Conservation (phyloP, 2,797 vertebrate genomes). For the Catamblyrhynchus diadema region DNA sequence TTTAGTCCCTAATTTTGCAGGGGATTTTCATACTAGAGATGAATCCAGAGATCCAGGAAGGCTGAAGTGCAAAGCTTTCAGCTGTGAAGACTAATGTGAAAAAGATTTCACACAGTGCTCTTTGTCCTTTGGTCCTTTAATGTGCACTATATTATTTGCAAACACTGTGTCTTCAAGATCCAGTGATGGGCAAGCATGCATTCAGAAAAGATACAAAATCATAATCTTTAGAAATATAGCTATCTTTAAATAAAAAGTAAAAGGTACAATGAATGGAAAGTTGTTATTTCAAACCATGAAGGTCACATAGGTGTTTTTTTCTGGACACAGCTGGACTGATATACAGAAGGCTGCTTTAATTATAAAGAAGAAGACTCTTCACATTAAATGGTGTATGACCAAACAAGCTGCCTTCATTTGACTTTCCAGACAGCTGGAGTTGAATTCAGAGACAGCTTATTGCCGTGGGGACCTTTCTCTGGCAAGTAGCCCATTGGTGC, state of each 20-base stretch:
- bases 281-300: neutral
- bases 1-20: neutral
- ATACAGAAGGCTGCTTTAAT: slow-evolving; percentile 38
- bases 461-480: slow-evolving; percentile 70
- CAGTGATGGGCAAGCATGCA: neutral
- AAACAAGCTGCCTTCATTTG: slow-evolving; percentile 75
- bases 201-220: neutral
- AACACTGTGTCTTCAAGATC: neutral
- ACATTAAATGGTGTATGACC: slow-evolving; percentile 76
- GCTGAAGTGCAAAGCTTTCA: neutral
- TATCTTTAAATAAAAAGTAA: slow-evolving; percentile 9
- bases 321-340: slow-evolving; percentile 12
- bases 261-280: neutral
- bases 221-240: neutral
- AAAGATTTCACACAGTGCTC: neutral
- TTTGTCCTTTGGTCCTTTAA: neutral
- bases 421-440: slow-evolving; percentile 79
- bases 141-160: neutral
- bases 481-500: slow-evolving; percentile 66
- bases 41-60: neutral
- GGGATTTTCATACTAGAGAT: neutral
- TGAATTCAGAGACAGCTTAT: slow-evolving; percentile 77
- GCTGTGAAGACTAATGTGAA: neutral
- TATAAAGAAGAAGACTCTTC: slow-evolving; percentile 71
- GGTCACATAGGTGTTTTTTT: neutral